Conservation (phyloP, 2,113 vertebrate genomes). For the Chaetura pelagica region DNA sequence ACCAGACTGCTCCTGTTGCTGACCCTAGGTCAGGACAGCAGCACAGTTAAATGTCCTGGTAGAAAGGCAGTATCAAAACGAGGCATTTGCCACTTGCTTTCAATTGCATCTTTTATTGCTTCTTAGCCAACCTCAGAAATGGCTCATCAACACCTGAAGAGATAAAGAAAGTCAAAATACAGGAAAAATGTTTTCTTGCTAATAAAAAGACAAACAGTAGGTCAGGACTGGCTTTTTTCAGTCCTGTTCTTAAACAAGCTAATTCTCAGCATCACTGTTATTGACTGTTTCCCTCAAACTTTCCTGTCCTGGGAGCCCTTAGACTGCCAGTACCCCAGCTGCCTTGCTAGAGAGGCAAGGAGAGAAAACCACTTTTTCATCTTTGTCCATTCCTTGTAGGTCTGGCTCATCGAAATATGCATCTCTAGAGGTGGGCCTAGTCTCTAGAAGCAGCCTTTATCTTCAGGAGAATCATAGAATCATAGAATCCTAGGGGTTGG, state of each 20-base stretch:
- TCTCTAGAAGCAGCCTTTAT: neutral
- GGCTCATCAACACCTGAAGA: neutral
- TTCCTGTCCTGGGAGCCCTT: neutral
- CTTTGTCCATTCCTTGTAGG: neutral
- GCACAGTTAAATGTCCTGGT: neutral
- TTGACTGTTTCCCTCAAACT: neutral
- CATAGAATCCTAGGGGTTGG: too few relatives aligned
- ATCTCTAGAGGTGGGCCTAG: neutral
- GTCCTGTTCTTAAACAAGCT: neutral
- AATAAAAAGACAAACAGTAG: neutral
- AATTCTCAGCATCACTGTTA: neutral
- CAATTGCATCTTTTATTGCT: neutral
- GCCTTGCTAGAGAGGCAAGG: neutral
- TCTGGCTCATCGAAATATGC: neutral
- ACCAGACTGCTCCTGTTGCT: conserved; percentile 6
- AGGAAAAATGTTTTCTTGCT: neutral
- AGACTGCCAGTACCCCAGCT: neutral
- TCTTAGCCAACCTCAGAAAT: neutral
- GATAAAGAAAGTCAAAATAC: neutral
- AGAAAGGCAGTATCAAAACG: neutral
- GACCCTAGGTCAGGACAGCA: neutral
- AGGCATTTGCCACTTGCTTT: neutral
- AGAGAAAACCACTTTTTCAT: neutral
- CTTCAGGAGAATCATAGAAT: too few relatives aligned
- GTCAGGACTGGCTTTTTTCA: neutral